Conservation (phyloP, 2,113 vertebrate genomes). For the Ciconia boyciana region DNA sequence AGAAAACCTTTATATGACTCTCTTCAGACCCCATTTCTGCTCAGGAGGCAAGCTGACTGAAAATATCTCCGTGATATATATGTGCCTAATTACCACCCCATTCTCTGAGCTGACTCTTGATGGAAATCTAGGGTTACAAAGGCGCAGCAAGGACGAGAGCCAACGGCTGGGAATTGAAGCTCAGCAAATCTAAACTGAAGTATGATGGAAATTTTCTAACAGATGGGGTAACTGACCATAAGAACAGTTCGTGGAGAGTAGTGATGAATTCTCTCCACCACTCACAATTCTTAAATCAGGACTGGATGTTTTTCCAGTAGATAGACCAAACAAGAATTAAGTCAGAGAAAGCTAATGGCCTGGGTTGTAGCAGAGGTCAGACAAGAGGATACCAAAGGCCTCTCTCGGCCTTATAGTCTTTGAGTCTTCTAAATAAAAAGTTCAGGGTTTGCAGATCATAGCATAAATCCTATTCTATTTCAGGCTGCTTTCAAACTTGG, state of each 20-base stretch:
- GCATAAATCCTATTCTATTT: constrained; percentile 53
- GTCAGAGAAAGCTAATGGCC: constrained; percentile 38
- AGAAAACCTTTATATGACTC: neutral
- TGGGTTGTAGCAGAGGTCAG: constrained; percentile 36
- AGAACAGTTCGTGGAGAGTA: neutral
- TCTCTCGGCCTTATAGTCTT: neutral
- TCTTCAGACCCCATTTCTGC: neutral
- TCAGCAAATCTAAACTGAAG: neutral
- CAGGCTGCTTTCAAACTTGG: constrained; percentile 17
- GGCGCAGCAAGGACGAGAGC: neutral
- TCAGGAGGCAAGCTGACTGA: neutral
- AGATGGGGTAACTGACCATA: constrained; percentile 43
- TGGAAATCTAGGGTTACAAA: neutral
- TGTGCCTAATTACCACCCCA: neutral
- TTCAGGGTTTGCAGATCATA: neutral
- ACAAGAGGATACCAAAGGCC: constrained; percentile 34
- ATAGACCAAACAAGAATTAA: constrained; percentile 60
- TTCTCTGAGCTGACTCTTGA: neutral
- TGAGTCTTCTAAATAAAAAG: constrained; percentile 24
- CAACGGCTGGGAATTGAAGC: neutral
- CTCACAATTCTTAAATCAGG: neutral
- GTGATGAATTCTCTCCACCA: constrained; percentile 8
- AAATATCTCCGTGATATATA: neutral
- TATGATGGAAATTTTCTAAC: constrained; percentile 33
- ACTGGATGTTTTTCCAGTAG: constrained; percentile 43